Evolutionary conservation across 1,140 invertebrate species (phyloP).

Genomic region (Anoplolepis gracilipes): DNA sequence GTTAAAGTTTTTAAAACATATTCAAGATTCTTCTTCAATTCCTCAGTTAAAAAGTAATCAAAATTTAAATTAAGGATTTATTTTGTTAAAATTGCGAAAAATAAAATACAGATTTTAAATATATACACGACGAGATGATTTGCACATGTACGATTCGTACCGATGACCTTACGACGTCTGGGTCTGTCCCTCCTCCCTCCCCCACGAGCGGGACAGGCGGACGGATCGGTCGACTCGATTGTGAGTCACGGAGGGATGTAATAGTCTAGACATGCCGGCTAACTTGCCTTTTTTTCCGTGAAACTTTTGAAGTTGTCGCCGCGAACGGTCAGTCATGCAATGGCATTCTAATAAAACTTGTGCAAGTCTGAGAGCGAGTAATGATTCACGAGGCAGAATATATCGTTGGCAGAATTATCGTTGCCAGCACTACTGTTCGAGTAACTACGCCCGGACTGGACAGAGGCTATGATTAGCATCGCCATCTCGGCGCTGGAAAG

Average conservation of each 20-base stretch:
- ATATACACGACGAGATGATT: background rate
- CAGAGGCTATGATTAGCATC: slow-evolving; percentile 38
- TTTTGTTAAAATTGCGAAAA: background rate
- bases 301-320: slow-evolving; percentile 42
- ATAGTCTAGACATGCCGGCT: slow-evolving; percentile 40
- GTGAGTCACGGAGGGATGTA: slow-evolving; percentile 11
- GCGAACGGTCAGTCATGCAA: background rate
- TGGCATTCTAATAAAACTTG: slow-evolving; percentile 55
- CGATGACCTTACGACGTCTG: slow-evolving; percentile 19
- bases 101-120: background rate
- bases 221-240: slow-evolving; percentile 5
- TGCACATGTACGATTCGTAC: slow-evolving; percentile 11
- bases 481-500: background rate
- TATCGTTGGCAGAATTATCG: slow-evolving; percentile 42
- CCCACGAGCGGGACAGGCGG: background rate
- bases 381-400: slow-evolving; percentile 58
- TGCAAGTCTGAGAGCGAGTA: slow-evolving; percentile 4
- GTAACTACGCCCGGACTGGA: slow-evolving; percentile 31
- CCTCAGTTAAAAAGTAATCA: background rate
- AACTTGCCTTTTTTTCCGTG: slow-evolving; percentile 17
- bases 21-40: background rate
- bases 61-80: background rate
- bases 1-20: background rate
- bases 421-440: slow-evolving; percentile 41
- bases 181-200: background rate